These are phyloP conservation scores for Ormyrus labotus DNA, from an alignment of 2,888 invertebrate genomes.

Conservation along the genomic window DNA sequence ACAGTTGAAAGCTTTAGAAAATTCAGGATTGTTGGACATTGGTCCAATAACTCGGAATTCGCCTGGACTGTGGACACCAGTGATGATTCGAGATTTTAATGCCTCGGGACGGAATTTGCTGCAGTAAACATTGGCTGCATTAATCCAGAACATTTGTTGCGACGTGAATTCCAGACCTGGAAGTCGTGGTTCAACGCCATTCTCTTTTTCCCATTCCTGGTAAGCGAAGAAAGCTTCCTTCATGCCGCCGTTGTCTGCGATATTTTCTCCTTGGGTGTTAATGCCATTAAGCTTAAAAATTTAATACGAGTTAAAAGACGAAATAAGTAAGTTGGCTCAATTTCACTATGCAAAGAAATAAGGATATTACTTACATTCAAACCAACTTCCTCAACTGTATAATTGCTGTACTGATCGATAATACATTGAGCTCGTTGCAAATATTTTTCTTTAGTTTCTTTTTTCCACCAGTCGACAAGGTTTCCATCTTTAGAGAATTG, in stretches of 20 bases:
- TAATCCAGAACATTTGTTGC: constrained; percentile 81
- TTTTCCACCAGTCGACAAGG: constrained; percentile 94
- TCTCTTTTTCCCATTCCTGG: constrained; percentile 82
- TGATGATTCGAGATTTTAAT: constrained; percentile 87
- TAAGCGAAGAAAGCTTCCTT: constrained; percentile 92
- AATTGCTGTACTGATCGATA: constrained; percentile 94
- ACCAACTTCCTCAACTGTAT: constrained; percentile 85
- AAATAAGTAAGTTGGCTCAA: neutral
- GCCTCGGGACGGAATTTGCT: constrained; percentile 79
- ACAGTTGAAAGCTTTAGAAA: constrained; percentile 81
- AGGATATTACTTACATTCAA: constrained; percentile 79
- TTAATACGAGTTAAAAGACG: neutral
- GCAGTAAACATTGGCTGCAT: constrained; percentile 81
- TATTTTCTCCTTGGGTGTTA: constrained; percentile 94
- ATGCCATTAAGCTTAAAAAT: constrained; percentile 87
- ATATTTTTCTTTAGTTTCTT: constrained; percentile 87
- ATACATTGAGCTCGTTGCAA: constrained; percentile 91
- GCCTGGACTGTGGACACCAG: constrained; percentile 85
- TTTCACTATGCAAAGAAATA: constrained; percentile 58
- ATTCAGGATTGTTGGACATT: constrained; percentile 79
- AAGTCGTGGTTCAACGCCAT: constrained; percentile 81
- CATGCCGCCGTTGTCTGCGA: constrained; percentile 94
- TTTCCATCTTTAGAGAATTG: constrained; percentile 95
- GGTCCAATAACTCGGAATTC: constrained; percentile 80
- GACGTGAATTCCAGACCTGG: constrained; percentile 85